Evolutionary conservation across 2,113 vertebrate species (phyloP).

Genomic region (Meleagris gallopavo): DNA sequence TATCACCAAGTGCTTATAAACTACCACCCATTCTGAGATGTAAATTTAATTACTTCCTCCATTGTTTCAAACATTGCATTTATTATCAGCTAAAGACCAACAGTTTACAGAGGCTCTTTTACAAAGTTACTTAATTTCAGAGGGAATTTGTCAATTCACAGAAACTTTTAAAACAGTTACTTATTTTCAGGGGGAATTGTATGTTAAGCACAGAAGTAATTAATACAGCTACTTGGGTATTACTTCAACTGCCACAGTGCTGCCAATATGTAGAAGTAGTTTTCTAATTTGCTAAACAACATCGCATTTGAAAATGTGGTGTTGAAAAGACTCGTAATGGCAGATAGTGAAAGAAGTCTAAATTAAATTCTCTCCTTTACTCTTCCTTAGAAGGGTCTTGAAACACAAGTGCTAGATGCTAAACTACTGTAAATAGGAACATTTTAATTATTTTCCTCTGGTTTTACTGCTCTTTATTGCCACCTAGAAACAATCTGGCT

Average conservation of each 20-base stretch:
- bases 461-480: conserved; percentile 7
- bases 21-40: not conserved
- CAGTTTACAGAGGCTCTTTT: conserved; percentile 18
- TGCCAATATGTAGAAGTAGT: not conserved
- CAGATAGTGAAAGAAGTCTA: not conserved
- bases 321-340: not conserved
- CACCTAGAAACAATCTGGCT: not conserved
- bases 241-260: not conserved
- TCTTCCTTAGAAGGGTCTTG: not conserved
- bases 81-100: conserved; percentile 6
- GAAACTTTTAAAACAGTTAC: conserved; percentile 4
- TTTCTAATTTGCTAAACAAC: not conserved
- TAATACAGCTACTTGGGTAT: not conserved
- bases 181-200: conserved; percentile 44
- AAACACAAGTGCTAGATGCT: not conserved
- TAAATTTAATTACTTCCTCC: not conserved
- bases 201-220: not conserved
- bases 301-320: not conserved
- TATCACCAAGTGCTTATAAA: not conserved
- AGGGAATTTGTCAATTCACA: not conserved
- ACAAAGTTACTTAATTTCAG: conserved; percentile 50
- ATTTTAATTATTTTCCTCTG: not conserved
- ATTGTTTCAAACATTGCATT: not conserved
- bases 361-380: not conserved
- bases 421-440: not conserved